Evolutionary conservation across 2,797 vertebrate genomes (phyloP).

Genomic region (Sparus aurata): DNA sequence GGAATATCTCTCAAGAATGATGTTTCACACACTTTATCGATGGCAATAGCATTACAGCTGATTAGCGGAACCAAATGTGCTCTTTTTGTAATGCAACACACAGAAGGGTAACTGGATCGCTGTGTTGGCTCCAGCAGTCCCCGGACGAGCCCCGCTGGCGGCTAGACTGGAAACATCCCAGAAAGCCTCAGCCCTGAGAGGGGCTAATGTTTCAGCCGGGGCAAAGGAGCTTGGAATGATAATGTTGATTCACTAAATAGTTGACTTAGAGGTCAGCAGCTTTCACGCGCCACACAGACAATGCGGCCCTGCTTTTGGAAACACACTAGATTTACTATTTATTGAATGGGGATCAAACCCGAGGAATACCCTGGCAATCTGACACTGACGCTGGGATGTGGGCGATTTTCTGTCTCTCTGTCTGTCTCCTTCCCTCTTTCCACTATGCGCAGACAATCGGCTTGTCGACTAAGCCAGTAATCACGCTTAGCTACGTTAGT

Average conservation of each 20-base stretch:
- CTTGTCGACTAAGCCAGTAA: constrained; percentile 59
- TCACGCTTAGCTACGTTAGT: constrained; percentile 38
- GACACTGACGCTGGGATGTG: constrained; percentile 58
- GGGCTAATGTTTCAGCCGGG: constrained; percentile 86
- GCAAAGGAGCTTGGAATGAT: constrained; percentile 85
- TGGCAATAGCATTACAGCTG: constrained; percentile 88
- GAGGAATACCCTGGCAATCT: constrained; percentile 67
- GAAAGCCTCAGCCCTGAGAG: constrained; percentile 83
- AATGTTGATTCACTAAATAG: constrained; percentile 86
- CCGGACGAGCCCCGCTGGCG: constrained; percentile 82
- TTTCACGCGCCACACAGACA: constrained; percentile 70
- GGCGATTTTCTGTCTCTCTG: constrained; percentile 47
- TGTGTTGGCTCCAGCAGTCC: constrained; percentile 80
- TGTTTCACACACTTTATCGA: constrained; percentile 87
- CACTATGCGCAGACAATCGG: constrained; percentile 31
- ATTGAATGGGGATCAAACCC: constrained; percentile 68
- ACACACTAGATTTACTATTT: constrained; percentile 76
- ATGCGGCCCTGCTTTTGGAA: constrained; percentile 67
- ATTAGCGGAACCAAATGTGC: constrained; percentile 88
- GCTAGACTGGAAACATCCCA: constrained; percentile 86
- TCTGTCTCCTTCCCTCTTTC: constrained; percentile 43
- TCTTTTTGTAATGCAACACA: constrained; percentile 90
- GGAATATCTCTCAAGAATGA: constrained; percentile 86
- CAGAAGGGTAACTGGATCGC: constrained; percentile 87
- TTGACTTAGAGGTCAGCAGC: constrained; percentile 84